Base-by-base conservation (phyloP, 1,140 invertebrate genomes). In the Drosophila grimshawi region DNA sequence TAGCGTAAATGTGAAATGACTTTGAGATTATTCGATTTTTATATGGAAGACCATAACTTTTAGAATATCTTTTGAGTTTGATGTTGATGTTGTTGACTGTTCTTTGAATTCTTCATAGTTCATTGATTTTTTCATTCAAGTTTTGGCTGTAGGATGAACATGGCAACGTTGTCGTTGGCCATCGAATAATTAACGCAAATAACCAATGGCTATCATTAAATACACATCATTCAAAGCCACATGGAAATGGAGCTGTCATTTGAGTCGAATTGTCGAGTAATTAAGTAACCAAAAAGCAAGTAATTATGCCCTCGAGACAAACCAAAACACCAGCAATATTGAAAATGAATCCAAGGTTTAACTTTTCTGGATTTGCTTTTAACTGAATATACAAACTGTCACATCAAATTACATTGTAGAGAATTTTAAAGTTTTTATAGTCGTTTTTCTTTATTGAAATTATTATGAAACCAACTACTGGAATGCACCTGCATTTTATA, bases 271-370 rank as follows among this genome's bases (percentile, higher is more conserved):
- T 75, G 63, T 64, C 72, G 8, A 60, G 60, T 75, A 62, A 70
- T 75, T 70, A 64, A 45, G 30, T 64, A 75, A 51, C 60, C 67
- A 64, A 75, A 75, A 53, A 59, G 39, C 53, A 59, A 64, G 59
- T 64, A 75, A 75, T 75, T 70, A 64, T 70, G 60, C 72, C 67
- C 53, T n/a, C 41, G 72, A 29, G 67, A 33, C 19, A 64, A 39
- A 49, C 29, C 29, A 49, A 5, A 55, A 46, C 43, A 55, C 53
- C 4, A 57, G 52, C 29, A 19, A 56, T 45, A 57, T 19, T 53
- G 55, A 35, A 63, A 46, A 0, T 19, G 19, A 19, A 19, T 19
- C 19, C 19, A 19, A 19, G 19, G 19, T 19, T 19, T 19, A 19
- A 19, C 19, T 19, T 19, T 19, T 19, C 19, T 19, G 19, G 19